These are phyloP conservation scores for Brevipalpus yothersi DNA, from an alignment of 1,140 invertebrate genomes.

Conservation along the genomic window DNA sequence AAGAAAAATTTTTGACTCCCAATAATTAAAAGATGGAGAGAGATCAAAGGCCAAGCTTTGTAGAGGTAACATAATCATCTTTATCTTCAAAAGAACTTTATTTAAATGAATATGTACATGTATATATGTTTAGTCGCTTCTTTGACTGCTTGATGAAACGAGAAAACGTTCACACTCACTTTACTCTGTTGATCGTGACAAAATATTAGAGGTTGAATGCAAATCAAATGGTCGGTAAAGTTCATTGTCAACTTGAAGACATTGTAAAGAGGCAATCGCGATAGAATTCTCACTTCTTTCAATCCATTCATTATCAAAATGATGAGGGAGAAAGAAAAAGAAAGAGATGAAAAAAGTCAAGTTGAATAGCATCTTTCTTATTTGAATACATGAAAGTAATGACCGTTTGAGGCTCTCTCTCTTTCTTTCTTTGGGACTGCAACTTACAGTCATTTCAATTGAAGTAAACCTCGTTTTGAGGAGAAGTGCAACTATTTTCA, in stretches of 20 bases:
- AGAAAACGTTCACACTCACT: background rate
- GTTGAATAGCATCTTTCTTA: too few species aligned
- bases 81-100: background rate
- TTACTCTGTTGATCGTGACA: background rate
- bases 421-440: too few species aligned
- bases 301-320: background rate
- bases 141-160: background rate
- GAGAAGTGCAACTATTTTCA: too few species aligned
- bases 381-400: too few species aligned
- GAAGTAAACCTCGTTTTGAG: too few species aligned
- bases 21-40: background rate
- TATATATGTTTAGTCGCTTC: background rate
- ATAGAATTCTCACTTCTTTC: background rate
- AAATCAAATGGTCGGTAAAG: background rate
- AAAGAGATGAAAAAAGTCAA: too few species aligned
- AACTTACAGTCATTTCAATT: too few species aligned
- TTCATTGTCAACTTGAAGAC: background rate
- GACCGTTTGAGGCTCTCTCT: too few species aligned
- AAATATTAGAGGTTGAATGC: background rate
- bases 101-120: background rate
- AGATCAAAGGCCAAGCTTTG: background rate
- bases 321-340: background rate
- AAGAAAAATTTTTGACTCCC: background rate
- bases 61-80: too few species aligned
- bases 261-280: background rate